Base-by-base conservation (phyloP, 2,888 invertebrate genomes). In the Hydraecia micacea region DNA sequence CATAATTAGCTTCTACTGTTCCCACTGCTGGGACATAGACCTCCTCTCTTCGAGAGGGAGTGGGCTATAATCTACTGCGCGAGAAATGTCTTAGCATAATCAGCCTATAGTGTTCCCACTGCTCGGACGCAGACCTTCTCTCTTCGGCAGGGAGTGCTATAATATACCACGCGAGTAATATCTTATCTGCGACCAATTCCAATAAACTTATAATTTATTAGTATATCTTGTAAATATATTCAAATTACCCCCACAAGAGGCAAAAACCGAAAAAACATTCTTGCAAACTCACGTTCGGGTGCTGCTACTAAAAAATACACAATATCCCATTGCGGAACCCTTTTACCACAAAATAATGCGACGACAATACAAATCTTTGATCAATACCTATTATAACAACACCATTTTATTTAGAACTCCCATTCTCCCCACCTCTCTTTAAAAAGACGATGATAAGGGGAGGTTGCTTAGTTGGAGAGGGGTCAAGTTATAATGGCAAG, bases 321-420 rank as follows among this genome's bases (percentile, higher is more conserved):
- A 83, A 86, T 79, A 89, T 80, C 72, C 81, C 77, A 79, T 74
- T 71, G 67, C 68, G 77, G 76, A 75, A 79, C 86, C 83, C 84
- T 80, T 87, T 87, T 81, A 89, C 88, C 86, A 82, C 88, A 88
- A 85, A 86, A 89, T 88, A 89, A 89, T 85, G 75, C 79, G 79
- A 73, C 79, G 75, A 77, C 86, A 82, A 90, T 90, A 88, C 90
- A 89, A 89, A 91, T 90, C 87, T 90, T 86, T 86, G 90, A 91
- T 92, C 91, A 88, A 89, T 90, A 90, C 87, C 85, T 89, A 90
- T 91, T 90, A 91, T 84, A 83, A 71, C 63, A 69, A 68, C n/a
- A 79, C 92, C 90, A 89, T 68, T 73, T 55, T 88, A 73, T 36
- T 7, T 7, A 52, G 89, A 86, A 39, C 90, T 84, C n/a, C 70